Evolutionary conservation across 35 echinoderm and acorn worm species (phyloP).

Genomic region (Heliocidaris tuberculata): DNA sequence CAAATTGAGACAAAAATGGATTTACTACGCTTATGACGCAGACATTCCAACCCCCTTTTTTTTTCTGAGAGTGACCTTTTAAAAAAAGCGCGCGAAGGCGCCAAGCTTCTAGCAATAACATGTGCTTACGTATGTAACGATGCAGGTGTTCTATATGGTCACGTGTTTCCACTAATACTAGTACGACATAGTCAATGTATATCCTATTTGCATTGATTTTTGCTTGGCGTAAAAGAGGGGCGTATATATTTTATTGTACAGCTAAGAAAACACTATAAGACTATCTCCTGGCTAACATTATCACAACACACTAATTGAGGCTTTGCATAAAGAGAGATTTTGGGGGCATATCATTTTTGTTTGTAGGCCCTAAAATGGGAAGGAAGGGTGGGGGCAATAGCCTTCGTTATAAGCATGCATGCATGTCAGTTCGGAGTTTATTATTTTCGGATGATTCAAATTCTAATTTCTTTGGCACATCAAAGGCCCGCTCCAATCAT

Average conservation of each 20-base stretch:
- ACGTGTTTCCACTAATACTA: not conserved
- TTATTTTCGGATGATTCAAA: too few species aligned
- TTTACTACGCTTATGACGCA: not conserved
- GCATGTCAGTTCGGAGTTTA: too few species aligned
- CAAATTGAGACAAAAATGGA: not conserved
- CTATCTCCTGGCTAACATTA: too few species aligned
- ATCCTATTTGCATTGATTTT: not conserved
- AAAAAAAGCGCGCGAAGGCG: not conserved
- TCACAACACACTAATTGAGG: too few species aligned
- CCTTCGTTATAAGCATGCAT: too few species aligned
- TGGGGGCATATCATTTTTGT: too few species aligned
- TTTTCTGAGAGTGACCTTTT: not conserved
- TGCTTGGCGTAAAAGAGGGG: not conserved
- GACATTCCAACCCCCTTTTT: not conserved
- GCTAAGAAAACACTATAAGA: too few species aligned
- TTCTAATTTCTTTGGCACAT: too few species aligned
- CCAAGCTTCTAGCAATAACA: not conserved
- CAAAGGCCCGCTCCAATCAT: too few species aligned
- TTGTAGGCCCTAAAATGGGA: too few species aligned
- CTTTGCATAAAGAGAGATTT: too few species aligned
- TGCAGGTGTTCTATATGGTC: not conserved
- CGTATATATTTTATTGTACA: not conserved
- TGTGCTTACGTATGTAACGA: not conserved
- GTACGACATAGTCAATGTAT: not conserved
- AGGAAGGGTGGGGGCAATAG: too few species aligned